Percentiles rank a stretch among this genome's conserved stretches.
phyloP scores from a whole-genome alignment of 2,888 invertebrate genomes.

The Drosophila barbarae region DNA sequence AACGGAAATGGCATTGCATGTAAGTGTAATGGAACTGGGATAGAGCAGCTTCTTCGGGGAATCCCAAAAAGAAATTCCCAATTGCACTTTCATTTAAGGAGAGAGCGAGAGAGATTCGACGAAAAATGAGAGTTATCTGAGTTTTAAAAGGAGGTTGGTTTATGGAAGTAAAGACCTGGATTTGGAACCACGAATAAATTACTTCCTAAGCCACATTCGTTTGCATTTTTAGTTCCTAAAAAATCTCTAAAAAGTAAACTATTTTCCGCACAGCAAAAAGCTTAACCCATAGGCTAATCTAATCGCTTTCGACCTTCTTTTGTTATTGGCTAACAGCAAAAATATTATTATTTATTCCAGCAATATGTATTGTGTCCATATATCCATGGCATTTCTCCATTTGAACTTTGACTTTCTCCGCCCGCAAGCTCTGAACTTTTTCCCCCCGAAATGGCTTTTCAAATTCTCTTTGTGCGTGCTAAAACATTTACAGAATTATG shows the following conservation, averaged over 20 bases:
- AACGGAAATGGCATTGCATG: conserved; percentile 48
- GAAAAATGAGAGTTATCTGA: neutral
- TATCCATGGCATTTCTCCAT: conserved; percentile 27
- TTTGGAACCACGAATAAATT: no score
- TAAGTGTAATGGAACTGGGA: conserved; percentile 35
- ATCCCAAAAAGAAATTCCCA: conserved; percentile 6
- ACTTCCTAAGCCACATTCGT: no score
- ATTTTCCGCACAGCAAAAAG: neutral
- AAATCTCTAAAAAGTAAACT: no score
- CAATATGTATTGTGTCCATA: conserved; percentile 24
- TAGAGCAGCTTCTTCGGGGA: conserved; percentile 20
- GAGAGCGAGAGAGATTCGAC: neutral
- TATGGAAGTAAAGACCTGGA: no score
- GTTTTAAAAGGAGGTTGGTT: neutral
- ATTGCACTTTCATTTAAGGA: conserved; percentile 28
- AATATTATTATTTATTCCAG: conserved; percentile 6
- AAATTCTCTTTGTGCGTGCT: conserved; percentile 55
- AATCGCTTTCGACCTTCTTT: conserved; percentile 6
- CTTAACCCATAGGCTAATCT: neutral
- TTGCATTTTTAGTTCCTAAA: no score
- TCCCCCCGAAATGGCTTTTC: conserved; percentile 2
- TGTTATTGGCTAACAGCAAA: conserved; percentile 1
- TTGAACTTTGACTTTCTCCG: conserved; percentile 44
- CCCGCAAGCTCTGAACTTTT: conserved; percentile 33
- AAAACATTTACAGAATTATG: conserved; percentile 70